phyloP scores from a whole-genome alignment of 1,140 invertebrate genomes.

The Drosophila pachea region DNA sequence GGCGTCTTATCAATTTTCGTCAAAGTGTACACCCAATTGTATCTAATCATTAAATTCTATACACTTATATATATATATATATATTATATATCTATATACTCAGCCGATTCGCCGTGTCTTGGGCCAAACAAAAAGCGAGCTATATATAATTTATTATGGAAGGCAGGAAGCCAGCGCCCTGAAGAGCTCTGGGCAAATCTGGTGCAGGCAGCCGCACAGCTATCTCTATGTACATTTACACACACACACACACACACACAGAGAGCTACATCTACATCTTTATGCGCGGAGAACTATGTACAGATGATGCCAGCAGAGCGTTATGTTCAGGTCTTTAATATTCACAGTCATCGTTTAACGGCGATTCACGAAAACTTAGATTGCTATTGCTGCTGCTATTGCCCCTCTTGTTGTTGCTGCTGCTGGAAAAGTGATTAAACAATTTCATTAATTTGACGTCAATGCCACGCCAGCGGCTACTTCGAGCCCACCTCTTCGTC shows the following conservation, averaged over 20 bases:
- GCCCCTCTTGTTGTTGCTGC: constrained; percentile 5
- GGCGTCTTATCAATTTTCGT: neutral
- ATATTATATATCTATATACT: neutral
- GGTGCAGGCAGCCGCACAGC: too few species aligned
- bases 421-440: constrained; percentile 54
- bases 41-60: neutral
- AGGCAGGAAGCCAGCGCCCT: too few species aligned
- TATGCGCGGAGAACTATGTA: too few species aligned
- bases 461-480: constrained; percentile 32
- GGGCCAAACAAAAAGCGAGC: too few species aligned
- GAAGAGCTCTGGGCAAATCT: too few species aligned
- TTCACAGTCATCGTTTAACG: constrained; percentile 9
- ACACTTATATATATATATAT: neutral
- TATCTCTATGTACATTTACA: too few species aligned
- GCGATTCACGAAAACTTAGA: constrained; percentile 4
- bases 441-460: constrained; percentile 59
- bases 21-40: too few species aligned
- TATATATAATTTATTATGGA: too few species aligned
- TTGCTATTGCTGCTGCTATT: constrained; percentile 15
- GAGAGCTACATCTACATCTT: too few species aligned
- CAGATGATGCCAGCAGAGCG: neutral
- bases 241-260: too few species aligned
- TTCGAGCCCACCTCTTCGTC: constrained; percentile 37
- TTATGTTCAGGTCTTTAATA: neutral
- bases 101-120: too few species aligned